Evolutionary conservation across 53 echinoderm and acorn worm species (phyloP).

Genomic region (Mesocentrotus franciscanus): DNA sequence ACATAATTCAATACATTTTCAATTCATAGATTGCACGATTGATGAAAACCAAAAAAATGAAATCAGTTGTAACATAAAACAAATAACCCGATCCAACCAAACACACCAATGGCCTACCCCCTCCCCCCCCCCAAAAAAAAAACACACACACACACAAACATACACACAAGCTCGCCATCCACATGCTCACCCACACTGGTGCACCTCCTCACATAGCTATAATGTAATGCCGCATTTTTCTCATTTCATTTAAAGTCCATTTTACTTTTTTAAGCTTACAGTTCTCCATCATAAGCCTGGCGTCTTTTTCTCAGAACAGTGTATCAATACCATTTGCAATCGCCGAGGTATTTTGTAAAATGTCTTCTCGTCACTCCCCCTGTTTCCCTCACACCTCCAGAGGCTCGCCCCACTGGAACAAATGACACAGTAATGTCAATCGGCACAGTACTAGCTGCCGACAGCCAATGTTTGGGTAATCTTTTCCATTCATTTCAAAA

Average conservation of each 20-base stretch:
- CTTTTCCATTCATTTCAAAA: slow-evolving; percentile 7
- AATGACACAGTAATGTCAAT: slow-evolving; percentile 40
- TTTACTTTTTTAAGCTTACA: not conserved
- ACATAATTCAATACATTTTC: no score
- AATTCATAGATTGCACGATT: no score
- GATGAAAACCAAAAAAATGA: no score
- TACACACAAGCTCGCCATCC: no score
- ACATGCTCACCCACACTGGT: no score
- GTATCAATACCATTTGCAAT: not conserved
- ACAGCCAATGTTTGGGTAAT: slow-evolving; percentile 1
- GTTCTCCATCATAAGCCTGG: not conserved
- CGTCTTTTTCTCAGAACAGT: not conserved
- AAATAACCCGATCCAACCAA: no score
- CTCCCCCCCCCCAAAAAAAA: no score
- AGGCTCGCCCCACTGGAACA: slow-evolving; percentile 2
- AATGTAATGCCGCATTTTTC: not conserved
- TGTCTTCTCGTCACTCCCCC: not conserved
- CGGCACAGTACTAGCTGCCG: not conserved
- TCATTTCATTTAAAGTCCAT: not conserved
- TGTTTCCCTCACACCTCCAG: not conserved
- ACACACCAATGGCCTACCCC: no score
- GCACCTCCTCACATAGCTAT: not conserved
- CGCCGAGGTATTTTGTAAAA: not conserved
- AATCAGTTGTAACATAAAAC: no score
- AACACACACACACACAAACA: no score